Evolutionary conservation across 2,888 invertebrate genomes (phyloP).

Genomic region (Spisula solida): DNA sequence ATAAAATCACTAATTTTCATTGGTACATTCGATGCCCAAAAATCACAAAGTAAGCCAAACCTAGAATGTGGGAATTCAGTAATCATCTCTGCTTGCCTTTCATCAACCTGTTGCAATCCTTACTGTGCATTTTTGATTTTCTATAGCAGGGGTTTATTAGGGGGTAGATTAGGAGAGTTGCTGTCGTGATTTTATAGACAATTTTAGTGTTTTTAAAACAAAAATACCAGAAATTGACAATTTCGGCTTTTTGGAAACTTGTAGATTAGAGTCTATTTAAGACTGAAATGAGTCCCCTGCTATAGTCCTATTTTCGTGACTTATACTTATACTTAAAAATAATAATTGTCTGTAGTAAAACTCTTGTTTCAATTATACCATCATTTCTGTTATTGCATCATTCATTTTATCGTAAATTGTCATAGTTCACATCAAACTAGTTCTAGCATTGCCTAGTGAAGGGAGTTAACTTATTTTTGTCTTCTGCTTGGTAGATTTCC

Average conservation of each 20-base stretch:
- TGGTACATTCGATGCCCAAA: neutral
- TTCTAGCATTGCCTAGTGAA: neutral
- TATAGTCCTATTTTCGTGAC: neutral
- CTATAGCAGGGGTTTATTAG: neutral
- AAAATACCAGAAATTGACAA: no score
- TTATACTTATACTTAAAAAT: neutral
- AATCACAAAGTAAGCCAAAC: neutral
- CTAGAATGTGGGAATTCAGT: neutral
- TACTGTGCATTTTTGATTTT: slow-evolving; percentile 4
- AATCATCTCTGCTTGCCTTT: neutral
- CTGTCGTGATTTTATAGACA: no score
- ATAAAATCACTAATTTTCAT: no score
- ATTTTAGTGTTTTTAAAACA: no score
- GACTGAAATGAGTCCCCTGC: no score
- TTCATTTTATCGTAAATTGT: neutral
- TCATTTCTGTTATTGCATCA: neutral
- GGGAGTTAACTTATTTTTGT: neutral
- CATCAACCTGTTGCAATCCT: neutral
- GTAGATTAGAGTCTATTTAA: no score
- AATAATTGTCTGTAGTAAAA: neutral
- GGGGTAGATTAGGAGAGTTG: no score
- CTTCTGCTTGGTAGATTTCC: neutral
- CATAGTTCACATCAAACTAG: neutral
- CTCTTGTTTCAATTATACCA: neutral
- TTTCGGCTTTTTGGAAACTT: no score